Evolutionary conservation across 1,140 invertebrate genomes (phyloP).

Genomic region (Ceratosolen solmsi): DNA sequence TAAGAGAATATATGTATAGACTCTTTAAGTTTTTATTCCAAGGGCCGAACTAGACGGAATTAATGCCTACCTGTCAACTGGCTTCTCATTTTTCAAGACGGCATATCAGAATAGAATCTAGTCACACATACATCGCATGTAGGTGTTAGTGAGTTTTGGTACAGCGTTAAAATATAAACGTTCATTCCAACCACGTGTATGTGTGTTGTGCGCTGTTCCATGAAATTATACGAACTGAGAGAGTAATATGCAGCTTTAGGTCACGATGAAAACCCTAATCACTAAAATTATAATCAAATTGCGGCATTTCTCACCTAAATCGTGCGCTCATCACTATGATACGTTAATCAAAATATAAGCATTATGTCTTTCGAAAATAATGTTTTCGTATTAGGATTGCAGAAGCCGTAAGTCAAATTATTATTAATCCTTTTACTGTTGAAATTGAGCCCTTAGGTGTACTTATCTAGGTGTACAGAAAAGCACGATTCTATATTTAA

Average conservation of each 20-base stretch:
- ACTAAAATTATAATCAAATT: slow-evolving; percentile 6
- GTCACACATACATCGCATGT: background rate
- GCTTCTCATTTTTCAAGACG: slow-evolving; percentile 27
- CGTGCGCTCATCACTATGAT: background rate
- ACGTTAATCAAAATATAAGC: background rate
- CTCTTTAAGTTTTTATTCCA: background rate
- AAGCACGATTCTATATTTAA: background rate
- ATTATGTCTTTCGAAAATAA: background rate
- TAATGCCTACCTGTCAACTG: slow-evolving; percentile 38
- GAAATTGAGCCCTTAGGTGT: too few relatives aligned
- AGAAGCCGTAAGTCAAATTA: background rate
- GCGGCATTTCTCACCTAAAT: background rate
- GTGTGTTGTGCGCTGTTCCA: background rate
- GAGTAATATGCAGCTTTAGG: background rate
- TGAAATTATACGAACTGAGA: slow-evolving; percentile 1
- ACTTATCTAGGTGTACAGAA: background rate
- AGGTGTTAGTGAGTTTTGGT: background rate
- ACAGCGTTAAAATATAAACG: background rate
- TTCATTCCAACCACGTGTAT: background rate
- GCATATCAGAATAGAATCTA: background rate
- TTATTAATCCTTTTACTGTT: too few relatives aligned
- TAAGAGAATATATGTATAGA: background rate
- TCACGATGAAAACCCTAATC: slow-evolving; percentile 3
- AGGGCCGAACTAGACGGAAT: background rate
- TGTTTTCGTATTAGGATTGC: background rate